These are phyloP conservation scores for Glossosoma conforme DNA, from an alignment of 1,140 invertebrate species.

Conservation along the genomic window DNA sequence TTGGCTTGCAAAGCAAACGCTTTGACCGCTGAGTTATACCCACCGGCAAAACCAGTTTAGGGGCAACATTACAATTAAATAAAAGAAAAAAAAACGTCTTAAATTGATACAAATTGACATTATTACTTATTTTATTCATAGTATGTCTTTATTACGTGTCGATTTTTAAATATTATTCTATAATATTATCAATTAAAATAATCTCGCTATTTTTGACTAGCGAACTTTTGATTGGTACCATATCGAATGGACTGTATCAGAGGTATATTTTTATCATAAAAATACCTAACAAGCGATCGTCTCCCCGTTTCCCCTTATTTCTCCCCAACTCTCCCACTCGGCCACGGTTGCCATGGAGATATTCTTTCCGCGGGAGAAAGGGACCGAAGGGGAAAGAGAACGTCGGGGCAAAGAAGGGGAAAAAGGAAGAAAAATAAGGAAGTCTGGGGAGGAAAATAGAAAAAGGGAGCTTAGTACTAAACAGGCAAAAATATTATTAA, in stretches of 20 bases:
- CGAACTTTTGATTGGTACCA: too few species aligned
- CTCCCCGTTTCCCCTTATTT: slow-evolving; percentile 1
- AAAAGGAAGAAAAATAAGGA: background rate
- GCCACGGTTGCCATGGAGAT: slow-evolving; percentile 26
- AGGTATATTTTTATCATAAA: slow-evolving; percentile 29
- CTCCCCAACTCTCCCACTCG: background rate
- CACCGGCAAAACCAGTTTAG: background rate
- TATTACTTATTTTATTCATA: too few species aligned
- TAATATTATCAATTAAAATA: too few species aligned
- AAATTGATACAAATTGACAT: too few species aligned
- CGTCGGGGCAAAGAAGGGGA: slow-evolving; percentile 6
- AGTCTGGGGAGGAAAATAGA: background rate
- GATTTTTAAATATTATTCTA: too few species aligned
- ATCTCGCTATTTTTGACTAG: too few species aligned
- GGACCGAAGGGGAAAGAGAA: slow-evolving; percentile 2
- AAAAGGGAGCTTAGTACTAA: background rate
- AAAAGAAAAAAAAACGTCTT: too few species aligned
- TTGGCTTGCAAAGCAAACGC: too few species aligned
- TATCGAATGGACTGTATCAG: slow-evolving; percentile 4
- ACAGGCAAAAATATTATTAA: background rate
- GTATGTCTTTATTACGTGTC: too few species aligned
- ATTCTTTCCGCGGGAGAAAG: slow-evolving; percentile 19
- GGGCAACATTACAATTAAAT: background rate
- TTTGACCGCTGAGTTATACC: too few species aligned
- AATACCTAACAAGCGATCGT: slow-evolving; percentile 21